Base-by-base conservation (phyloP, 2,797 vertebrate genomes). In the Bovichtus variegatus region DNA sequence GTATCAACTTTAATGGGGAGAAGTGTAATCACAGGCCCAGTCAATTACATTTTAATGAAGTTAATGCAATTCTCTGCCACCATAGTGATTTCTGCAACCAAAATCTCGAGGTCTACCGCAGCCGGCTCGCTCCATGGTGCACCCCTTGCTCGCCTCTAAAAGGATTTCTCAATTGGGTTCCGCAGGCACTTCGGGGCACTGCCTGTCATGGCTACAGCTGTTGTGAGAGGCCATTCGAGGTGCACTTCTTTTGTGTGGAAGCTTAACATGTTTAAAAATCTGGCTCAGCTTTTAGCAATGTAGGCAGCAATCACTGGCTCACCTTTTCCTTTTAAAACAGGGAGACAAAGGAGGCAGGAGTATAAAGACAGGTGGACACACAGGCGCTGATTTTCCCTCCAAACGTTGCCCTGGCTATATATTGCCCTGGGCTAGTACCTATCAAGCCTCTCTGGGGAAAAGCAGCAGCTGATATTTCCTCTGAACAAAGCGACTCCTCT, bases 21-120 rank as follows among this genome's bases (percentile, higher is more conserved):
- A 49, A 9, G 47, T 69, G 60, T 50, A 49, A 61, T 84, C 46
- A 16, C 63, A 18, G 43, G 49, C 69, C 38, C 31, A 40, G 54
- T 70, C 62, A 41, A 61, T 87, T 74, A 66, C 38, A 50, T 83
- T 82, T 83, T 80, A 83, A 84, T 74, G 62, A 87, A 76, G 58
- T 72, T 27, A 59, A 73, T 38, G 59, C 44, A 2, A 46, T 74
- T 66, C 61, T 70, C 40, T 21, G 41, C 63, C 59, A n/a, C 34
- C 9, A 6, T 12, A 11, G 59, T 15, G 40, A 74, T 69, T 77
- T 64, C 16, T 23, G 25, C 50, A 21, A 76, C 41, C 6, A 27
- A 71, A 68, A 72, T 57, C 72, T 72, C 27, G 38, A 27, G 43
- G 47, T 77, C 58, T 49, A 7, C 51, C 19, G 13, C 19, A 23